phyloP scores from a whole-genome alignment of 2,888 invertebrate genomes.

The Sacculina carcini region DNA sequence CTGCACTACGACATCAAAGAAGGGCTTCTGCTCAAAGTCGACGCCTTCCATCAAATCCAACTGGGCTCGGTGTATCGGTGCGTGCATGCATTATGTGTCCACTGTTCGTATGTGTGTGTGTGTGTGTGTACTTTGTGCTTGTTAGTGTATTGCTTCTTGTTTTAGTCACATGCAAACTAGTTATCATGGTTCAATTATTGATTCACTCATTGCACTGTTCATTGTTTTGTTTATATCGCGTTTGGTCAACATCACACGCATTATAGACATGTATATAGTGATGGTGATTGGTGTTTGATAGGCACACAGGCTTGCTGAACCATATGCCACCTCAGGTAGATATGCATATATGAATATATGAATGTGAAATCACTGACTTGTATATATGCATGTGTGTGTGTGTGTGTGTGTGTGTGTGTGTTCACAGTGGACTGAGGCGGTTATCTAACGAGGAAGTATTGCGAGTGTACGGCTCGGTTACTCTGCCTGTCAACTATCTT shows the following conservation, averaged over 20 bases:
- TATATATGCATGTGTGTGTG: not conserved
- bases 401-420: not conserved
- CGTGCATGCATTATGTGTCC: not conserved
- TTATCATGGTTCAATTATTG: too few species aligned
- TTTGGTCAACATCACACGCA: too few species aligned
- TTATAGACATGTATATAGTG: not conserved
- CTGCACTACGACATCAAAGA: conserved; percentile 95
- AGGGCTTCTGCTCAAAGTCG: conserved; percentile 71
- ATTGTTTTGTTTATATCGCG: too few species aligned
- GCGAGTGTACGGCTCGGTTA: conserved; percentile 52
- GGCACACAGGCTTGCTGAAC: not conserved
- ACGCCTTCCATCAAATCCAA: conserved; percentile 89
- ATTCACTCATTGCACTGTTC: too few species aligned
- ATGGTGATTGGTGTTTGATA: conserved; percentile 13
- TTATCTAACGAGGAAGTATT: conserved; percentile 61
- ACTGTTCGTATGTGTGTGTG: not conserved
- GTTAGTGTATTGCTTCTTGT: not conserved
- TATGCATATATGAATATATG: not conserved
- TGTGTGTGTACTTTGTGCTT: not conserved
- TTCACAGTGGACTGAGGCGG: conserved; percentile 36
- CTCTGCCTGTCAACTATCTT: conserved; percentile 62
- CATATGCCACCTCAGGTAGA: not conserved
- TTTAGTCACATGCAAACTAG: too few species aligned
- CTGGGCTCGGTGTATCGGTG: conserved; percentile 62
- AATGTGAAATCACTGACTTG: not conserved